These are phyloP conservation scores for Apodemia duryi DNA, from an alignment of 2,888 invertebrate genomes.

Conservation along the genomic window DNA sequence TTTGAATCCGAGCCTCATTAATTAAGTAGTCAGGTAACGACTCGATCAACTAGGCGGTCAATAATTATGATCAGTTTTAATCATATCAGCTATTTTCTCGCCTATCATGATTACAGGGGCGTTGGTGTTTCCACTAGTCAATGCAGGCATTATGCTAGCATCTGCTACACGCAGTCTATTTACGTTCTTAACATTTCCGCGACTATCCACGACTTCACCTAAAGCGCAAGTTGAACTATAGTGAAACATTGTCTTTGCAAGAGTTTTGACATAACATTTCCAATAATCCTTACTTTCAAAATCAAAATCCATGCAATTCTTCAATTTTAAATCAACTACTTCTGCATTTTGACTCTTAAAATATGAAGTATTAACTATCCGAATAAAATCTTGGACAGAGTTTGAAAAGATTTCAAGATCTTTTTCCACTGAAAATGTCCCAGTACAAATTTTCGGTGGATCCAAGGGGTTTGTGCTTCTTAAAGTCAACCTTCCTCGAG, in stretches of 20 bases:
- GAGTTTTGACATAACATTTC: slow-evolving; percentile 42
- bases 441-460: slow-evolving; percentile 39
- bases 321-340: slow-evolving; percentile 34
- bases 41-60: too few species aligned
- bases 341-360: slow-evolving; percentile 38
- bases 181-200: slow-evolving; percentile 52
- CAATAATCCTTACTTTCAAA: slow-evolving; percentile 43
- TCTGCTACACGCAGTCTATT: slow-evolving; percentile 39
- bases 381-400: slow-evolving; percentile 39
- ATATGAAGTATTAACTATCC: slow-evolving; percentile 39
- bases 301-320: slow-evolving; percentile 36
- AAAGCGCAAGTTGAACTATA: slow-evolving; percentile 85
- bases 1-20: too few species aligned
- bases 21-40: too few species aligned
- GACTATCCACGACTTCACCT: slow-evolving; percentile 85
- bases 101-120: slow-evolving; percentile 56
- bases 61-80: slow-evolving; percentile 31
- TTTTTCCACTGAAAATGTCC: slow-evolving; percentile 35
- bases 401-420: slow-evolving; percentile 42
- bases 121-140: slow-evolving; percentile 75
- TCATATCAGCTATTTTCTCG: slow-evolving; percentile 42
- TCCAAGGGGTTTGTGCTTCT: slow-evolving; percentile 40
- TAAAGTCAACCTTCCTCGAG: slow-evolving; percentile 48
- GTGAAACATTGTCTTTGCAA: slow-evolving; percentile 83
- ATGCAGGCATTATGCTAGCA: slow-evolving; percentile 65